Evolutionary conservation across 2,797 vertebrate species (phyloP), one percentile per base, ranked within the genome.

Genomic region (Erethizon dorsatum): DNA sequence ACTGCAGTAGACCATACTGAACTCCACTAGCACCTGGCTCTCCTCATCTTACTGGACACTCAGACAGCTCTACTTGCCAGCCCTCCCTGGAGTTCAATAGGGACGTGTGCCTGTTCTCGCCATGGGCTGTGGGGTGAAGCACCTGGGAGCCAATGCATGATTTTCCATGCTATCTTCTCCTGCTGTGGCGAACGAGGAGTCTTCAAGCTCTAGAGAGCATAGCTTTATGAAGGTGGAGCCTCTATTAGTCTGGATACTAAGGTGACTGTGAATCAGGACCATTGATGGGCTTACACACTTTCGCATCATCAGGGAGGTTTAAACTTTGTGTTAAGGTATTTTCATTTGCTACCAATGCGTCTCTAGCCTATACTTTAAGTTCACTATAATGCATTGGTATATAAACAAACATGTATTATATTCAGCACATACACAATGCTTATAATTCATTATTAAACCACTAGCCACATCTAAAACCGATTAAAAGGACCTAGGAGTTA

Each of bases 371-470:
- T 83, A 50, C 54, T 88, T 90, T 84, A 83, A 91, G 71, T 88
- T 83, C 37, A 85, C 28, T 54, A 61, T 22, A 79, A 92, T 33
- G 85, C 61, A 50, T 59, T 93, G 78, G 79, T 92, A 96, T 50
- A 69, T 14, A 88, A 7, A 94, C 31, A 90, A 87, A 90, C 24
- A 86, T 15, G 91, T 6, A 87, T 33, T 20, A 90, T 75, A 92
- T 82, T 86, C 86, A 95, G 56, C 17, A 87, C 28, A 78, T 24
- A 67, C 15, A 50, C 33, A 50, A 52, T 89, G 41, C 31, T 37
- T 95, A 57, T 28, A 85, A 90, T 67, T 92, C 57, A 90, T 93
- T 94, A 87, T 80, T 80, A 87, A 84, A 75, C 37, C 33, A 88
- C 63, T 82, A 77, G 56, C 28, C 56, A 92, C 13, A 96, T 52